A percentile compares a stretch with the other conserved stretches of the same genome.
phyloP scores from a whole-genome alignment of 23 tunicate genomes.

The Corella eumyota region DNA sequence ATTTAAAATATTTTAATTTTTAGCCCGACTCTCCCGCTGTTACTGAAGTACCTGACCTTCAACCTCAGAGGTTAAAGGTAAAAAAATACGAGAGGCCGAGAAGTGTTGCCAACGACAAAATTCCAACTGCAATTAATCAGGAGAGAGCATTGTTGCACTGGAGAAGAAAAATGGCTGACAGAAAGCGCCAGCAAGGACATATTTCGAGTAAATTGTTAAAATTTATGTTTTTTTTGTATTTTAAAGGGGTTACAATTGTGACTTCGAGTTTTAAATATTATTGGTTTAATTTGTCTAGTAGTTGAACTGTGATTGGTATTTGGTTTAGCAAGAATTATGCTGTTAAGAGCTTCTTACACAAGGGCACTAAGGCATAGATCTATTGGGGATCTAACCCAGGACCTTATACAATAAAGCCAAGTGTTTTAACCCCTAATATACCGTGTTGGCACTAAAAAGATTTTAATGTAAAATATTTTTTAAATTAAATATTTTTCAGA shows the following conservation, averaged over 20 bases:
- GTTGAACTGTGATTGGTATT: not conserved
- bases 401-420: too few species aligned
- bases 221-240: not conserved
- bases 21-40: conserved; percentile 73
- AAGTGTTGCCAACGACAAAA: conserved; percentile 5
- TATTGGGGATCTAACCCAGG: too few species aligned
- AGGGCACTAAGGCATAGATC: too few species aligned
- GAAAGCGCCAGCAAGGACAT: conserved; percentile 78
- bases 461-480: too few species aligned
- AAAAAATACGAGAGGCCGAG: conserved; percentile 25
- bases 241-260: too few species aligned
- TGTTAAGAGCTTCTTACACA: too few species aligned
- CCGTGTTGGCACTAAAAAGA: too few species aligned
- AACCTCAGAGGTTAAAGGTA: conserved; percentile 11
- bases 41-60: conserved; percentile 6
- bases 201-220: conserved; percentile 50
- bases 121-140: conserved; percentile 56
- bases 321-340: too few species aligned
- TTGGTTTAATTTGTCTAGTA: not conserved
- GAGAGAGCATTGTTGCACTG: conserved; percentile 80
- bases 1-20: too few species aligned
- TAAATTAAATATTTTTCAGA: too few species aligned
- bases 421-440: too few species aligned
- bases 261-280: too few species aligned
- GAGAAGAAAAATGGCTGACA: conserved; percentile 61